phyloP scores from a whole-genome alignment of 2,113 vertebrate species.

The Dasyornis broadbenti region DNA sequence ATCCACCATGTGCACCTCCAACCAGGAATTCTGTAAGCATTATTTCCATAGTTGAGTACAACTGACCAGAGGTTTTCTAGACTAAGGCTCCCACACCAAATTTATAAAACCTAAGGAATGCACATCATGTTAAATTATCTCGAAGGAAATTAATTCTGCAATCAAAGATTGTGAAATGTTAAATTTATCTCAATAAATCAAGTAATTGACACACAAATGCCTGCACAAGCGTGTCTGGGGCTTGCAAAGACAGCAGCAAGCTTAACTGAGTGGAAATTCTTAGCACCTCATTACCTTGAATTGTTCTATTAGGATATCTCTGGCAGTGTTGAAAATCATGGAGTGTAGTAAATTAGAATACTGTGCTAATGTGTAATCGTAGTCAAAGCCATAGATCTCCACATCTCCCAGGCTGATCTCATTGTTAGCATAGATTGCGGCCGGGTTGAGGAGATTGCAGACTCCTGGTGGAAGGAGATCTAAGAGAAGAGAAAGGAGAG shows the following conservation, averaged over 20 bases:
- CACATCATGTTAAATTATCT: neutral
- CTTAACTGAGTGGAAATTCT: neutral
- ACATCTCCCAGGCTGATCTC: slow-evolving; percentile 79
- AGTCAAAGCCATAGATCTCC: slow-evolving; percentile 83
- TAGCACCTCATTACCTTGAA: slow-evolving; percentile 71
- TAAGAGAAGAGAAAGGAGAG: neutral
- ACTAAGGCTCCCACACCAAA: neutral
- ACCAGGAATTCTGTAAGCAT: neutral
- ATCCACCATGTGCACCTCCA: neutral
- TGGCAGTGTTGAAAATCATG: slow-evolving; percentile 78
- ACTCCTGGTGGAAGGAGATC: slow-evolving; percentile 81
- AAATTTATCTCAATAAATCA: neutral
- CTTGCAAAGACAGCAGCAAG: neutral
- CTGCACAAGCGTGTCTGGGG: neutral
- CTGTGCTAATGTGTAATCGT: slow-evolving; percentile 78
- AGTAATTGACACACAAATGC: neutral
- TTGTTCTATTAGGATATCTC: slow-evolving; percentile 79
- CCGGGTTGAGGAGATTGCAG: slow-evolving; percentile 78
- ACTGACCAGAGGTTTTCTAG: neutral
- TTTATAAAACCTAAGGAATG: neutral
- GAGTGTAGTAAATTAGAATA: slow-evolving; percentile 77
- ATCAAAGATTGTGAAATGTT: neutral
- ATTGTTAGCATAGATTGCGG: slow-evolving; percentile 79
- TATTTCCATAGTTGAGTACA: neutral
- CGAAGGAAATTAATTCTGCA: neutral